A percentile compares a stretch with the other conserved stretches of the same genome.
phyloP scores from a whole-genome alignment of 1,140 invertebrate genomes.

The Solenopsis invicta region DNA sequence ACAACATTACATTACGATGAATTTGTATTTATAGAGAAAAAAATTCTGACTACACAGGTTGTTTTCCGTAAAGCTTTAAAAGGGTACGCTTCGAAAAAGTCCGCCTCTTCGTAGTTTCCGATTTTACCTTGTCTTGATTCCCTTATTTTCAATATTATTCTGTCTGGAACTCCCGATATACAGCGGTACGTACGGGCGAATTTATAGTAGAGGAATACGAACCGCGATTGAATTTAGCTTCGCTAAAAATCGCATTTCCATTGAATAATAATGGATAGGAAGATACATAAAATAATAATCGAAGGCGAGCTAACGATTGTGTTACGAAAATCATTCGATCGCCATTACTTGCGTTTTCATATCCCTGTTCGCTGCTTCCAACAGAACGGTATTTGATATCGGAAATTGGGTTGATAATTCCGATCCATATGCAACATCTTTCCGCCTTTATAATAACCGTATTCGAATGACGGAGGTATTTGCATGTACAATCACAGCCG shows the following conservation, averaged over 20 bases:
- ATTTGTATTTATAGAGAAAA: conserved; percentile 3
- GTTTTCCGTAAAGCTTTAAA: neutral
- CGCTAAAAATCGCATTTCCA: conserved; percentile 43
- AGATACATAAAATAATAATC: conserved; percentile 39
- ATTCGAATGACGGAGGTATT: conserved; percentile 36
- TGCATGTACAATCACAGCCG: conserved; percentile 34
- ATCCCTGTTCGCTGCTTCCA: neutral
- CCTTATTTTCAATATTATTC: conserved; percentile 18
- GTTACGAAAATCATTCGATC: conserved; percentile 35
- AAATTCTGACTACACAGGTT: neutral
- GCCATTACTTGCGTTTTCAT: conserved; percentile 32
- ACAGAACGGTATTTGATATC: conserved; percentile 30
- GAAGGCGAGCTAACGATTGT: conserved; percentile 2
- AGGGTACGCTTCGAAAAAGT: neutral
- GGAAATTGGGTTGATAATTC: conserved; percentile 43
- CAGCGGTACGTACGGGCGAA: neutral
- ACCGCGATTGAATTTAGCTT: conserved; percentile 8
- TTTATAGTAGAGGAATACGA: conserved; percentile 16
- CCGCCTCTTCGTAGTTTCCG: neutral
- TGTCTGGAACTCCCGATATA: conserved; percentile 6
- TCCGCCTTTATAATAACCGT: conserved; percentile 45
- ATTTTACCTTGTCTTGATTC: neutral
- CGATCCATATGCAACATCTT: conserved; percentile 39
- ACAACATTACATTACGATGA: neutral
- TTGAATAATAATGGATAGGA: conserved; percentile 19